Base-by-base conservation (phyloP, 2,888 invertebrate species). In the Caradrina clavipalpis region DNA sequence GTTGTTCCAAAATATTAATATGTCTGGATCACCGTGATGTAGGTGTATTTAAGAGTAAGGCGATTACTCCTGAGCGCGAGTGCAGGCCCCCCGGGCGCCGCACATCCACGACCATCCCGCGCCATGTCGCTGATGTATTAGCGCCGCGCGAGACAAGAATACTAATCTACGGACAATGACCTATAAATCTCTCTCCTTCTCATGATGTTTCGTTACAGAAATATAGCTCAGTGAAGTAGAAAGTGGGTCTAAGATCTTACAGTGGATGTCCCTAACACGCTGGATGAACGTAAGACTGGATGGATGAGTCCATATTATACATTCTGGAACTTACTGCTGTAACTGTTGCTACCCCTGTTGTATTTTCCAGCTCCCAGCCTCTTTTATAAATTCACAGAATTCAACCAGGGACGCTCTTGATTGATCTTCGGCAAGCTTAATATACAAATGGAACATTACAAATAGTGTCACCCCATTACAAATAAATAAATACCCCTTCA, bases 51-150 rank as follows among this genome's bases (percentile, higher is more conserved):
- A 71, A 81, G 63, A 80, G 61, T 55, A 62, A 62, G 51, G 49
- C 26, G 61, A 70, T 65, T 59, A 58, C 61, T 59, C 21, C 26
- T 26, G 21, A 26, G 51, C n/a, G 58, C 45, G 58, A 71, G 59
- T 77, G 81, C 64, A 76, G 64, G 47, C n/a, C 78, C 62, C 73
- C 50, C 60, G 39, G 60, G 69, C 21, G 57, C 47, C 42, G 42
- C 70, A 60, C 21, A 66, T 62, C 58, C 69, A 15, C 49, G 51
- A 35, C 59, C 62, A 71, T 31, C 64, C 58, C 22, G 54, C 69
- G 59, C 58, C 72, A 56, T 66, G 59, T 66, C 63, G 26, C 57
- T 78, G 77, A 78, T 78, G 73, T 81, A 78, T 77, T 78, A 66
- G 59, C 21, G 22, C 39, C 26, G 60, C 22, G 56, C 77, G 78